These are phyloP conservation scores for Drosophila arizonae DNA, from an alignment of 1,140 invertebrate genomes.

Conservation along the genomic window DNA sequence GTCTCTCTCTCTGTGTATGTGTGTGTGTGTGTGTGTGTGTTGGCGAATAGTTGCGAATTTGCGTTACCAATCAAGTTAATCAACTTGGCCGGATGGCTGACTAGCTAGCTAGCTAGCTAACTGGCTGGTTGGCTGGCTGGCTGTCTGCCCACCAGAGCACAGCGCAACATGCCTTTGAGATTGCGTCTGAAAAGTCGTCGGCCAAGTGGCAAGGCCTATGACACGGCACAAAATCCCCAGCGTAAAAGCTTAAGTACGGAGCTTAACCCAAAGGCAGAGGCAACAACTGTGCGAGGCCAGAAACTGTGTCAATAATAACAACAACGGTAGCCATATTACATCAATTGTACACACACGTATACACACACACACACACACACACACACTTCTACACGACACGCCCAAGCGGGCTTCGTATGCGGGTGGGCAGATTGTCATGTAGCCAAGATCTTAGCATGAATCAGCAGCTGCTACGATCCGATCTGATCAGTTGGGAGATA, in stretches of 20 bases:
- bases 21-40: slow-evolving; percentile 55
- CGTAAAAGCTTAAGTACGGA: slow-evolving; percentile 35
- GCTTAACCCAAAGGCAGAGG: slow-evolving; percentile 34
- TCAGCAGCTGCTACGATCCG: slow-evolving; percentile 44
- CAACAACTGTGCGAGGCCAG: slow-evolving; percentile 52
- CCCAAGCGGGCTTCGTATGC: slow-evolving; percentile 27
- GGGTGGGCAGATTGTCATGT: slow-evolving; percentile 45
- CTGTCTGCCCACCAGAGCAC: slow-evolving; percentile 60
- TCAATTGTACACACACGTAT: slow-evolving; percentile 41
- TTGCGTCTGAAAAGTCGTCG: slow-evolving; percentile 18
- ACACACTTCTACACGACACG: slow-evolving; percentile 29
- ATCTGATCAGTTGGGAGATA: slow-evolving; percentile 42
- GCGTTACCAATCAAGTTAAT: slow-evolving; percentile 81
- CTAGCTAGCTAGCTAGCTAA: slow-evolving; percentile 20
- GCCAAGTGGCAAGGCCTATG: slow-evolving; percentile 41
- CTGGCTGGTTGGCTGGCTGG: slow-evolving; percentile 15
- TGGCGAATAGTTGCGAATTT: slow-evolving; percentile 71
- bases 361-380: slow-evolving; percentile 29
- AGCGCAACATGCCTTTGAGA: slow-evolving; percentile 65
- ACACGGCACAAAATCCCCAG: slow-evolving; percentile 51
- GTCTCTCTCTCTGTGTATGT: background rate
- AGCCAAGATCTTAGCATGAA: slow-evolving; percentile 62
- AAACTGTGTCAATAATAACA: slow-evolving; percentile 79
- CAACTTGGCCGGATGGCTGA: slow-evolving; percentile 74
- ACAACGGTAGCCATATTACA: slow-evolving; percentile 66